Percentiles rank a stretch among this genome's conserved stretches.
Conservation (phyloP, 1,140 invertebrate genomes). For the Lasioglossum albipes region DNA sequence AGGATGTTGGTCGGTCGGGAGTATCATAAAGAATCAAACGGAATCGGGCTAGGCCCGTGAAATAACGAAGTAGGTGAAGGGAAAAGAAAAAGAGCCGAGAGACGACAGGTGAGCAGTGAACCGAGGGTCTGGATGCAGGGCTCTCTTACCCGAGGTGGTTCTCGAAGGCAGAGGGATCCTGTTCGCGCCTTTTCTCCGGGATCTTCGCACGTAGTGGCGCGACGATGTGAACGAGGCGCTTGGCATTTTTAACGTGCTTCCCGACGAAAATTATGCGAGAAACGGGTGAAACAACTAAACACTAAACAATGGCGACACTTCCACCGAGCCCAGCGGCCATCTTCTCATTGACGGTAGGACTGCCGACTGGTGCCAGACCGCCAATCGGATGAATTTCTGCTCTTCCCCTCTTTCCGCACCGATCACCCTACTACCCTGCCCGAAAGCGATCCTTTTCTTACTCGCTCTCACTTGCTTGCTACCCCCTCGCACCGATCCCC, state of each 20-base stretch:
- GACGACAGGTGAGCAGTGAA: slow-evolving; percentile 47
- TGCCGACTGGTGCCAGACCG: slow-evolving; percentile 67
- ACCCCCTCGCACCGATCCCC: slow-evolving; percentile 55
- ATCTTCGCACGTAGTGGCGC: slow-evolving; percentile 91
- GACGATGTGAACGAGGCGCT: slow-evolving; percentile 93
- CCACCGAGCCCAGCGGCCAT: slow-evolving; percentile 77
- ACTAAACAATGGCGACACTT: slow-evolving; percentile 79
- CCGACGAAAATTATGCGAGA: slow-evolving; percentile 50
- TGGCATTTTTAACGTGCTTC: slow-evolving; percentile 86
- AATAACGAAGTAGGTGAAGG: slow-evolving; percentile 36
- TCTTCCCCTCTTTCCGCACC: slow-evolving; percentile 32
- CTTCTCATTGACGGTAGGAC: slow-evolving; percentile 73
- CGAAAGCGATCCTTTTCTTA: slow-evolving; percentile 28
- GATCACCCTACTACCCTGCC: slow-evolving; percentile 13
- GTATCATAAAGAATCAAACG: not conserved
- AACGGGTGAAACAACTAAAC: slow-evolving; percentile 65
- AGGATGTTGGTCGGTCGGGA: slow-evolving; percentile 11
- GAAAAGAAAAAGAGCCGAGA: slow-evolving; percentile 28
- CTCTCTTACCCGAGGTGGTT: slow-evolving; percentile 86
- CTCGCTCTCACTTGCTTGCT: slow-evolving; percentile 20
- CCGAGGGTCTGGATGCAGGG: slow-evolving; percentile 39
- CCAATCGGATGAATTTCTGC: slow-evolving; percentile 67
- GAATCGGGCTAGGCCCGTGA: slow-evolving; percentile 1
- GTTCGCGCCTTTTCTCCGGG: slow-evolving; percentile 91
- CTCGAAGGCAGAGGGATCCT: slow-evolving; percentile 90